Evolutionary conservation across 2,113 vertebrate genomes (phyloP).

Genomic region (Nasalis larvatus): DNA sequence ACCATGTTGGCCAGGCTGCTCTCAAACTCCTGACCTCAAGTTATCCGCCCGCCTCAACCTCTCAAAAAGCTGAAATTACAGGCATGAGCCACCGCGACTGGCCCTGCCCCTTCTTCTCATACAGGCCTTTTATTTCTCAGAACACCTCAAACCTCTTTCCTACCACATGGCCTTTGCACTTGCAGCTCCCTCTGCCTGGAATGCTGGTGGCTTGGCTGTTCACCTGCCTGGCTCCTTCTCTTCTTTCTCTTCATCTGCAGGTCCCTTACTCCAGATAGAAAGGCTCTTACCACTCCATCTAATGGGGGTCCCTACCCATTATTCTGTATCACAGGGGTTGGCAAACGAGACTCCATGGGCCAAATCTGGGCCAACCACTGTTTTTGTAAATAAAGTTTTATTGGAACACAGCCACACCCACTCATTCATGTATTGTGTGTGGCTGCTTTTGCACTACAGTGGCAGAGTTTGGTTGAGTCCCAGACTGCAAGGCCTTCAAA

Average conservation of each 20-base stretch:
- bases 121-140: not conserved
- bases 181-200: not conserved
- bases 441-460: not conserved
- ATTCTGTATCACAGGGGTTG: not conserved
- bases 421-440: too few species aligned
- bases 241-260: not conserved
- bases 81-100: too few species aligned
- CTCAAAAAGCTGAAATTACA: too few species aligned
- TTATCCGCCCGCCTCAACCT: too few species aligned
- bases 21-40: too few species aligned
- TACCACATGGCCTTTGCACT: not conserved
- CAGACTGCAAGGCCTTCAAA: too few species aligned
- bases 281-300: too few species aligned
- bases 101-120: not conserved
- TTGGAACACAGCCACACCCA: too few species aligned
- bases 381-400: not conserved
- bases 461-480: not conserved
- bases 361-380: not conserved
- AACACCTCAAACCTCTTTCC: not conserved
- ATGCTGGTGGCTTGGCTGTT: not conserved
- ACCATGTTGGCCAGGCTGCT: too few species aligned
- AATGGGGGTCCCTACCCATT: not conserved
- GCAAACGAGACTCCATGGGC: not conserved
- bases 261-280: not conserved
- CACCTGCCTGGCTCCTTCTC: not conserved